phyloP scores from a whole-genome alignment of 2,888 invertebrate species.

The Melinaea menophilus region DNA sequence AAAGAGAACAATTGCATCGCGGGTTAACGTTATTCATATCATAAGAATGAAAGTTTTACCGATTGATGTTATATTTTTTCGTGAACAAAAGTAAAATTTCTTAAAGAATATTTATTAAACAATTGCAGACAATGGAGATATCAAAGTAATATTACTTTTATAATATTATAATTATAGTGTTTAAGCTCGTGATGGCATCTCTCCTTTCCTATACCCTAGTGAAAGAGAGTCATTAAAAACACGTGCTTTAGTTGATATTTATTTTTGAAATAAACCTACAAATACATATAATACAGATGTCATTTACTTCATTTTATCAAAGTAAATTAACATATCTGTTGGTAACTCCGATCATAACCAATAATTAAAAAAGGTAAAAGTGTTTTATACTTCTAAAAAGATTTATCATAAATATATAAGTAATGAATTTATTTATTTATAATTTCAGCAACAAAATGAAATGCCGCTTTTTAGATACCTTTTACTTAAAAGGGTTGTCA shows the following conservation, averaged over 20 bases:
- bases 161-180: too few relatives aligned
- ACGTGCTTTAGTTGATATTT: too few relatives aligned
- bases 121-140: too few relatives aligned
- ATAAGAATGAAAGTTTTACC: background rate
- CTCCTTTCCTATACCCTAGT: too few relatives aligned
- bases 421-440: background rate
- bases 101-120: too few relatives aligned
- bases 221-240: too few relatives aligned
- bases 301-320: too few relatives aligned
- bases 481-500: conserved; percentile 21
- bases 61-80: background rate
- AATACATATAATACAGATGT: too few relatives aligned
- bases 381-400: background rate
- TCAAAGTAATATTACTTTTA: too few relatives aligned
- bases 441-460: conserved; percentile 9
- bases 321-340: background rate
- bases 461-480: background rate
- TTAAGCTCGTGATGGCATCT: too few relatives aligned
- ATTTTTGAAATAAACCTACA: too few relatives aligned
- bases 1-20: conserved; percentile 43
- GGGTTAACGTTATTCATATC: conserved; percentile 44
- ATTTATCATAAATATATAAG: background rate
- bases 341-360: too few relatives aligned
- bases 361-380: background rate
- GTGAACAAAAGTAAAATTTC: background rate